These are phyloP conservation scores for Rattus norvegicus DNA, from an alignment of 2,113 vertebrate species.

Conservation along the genomic window DNA sequence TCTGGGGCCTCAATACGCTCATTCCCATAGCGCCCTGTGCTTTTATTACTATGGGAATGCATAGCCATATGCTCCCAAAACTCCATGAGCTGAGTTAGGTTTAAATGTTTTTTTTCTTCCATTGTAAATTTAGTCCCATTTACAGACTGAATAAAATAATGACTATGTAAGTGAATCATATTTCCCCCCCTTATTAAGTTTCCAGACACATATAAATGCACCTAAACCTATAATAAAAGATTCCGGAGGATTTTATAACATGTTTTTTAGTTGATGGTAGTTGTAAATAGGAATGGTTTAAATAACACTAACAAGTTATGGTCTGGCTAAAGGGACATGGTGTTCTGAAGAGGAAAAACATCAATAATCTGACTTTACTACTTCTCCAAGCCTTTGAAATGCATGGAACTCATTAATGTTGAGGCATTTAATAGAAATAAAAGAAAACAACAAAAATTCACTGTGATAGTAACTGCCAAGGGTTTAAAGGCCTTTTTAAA, in stretches of 20 bases:
- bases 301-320: conserved; percentile 70
- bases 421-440: conserved; percentile 71
- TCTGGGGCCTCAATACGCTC: neutral
- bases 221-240: conserved; percentile 51
- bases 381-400: conserved; percentile 66
- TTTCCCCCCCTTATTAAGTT: conserved; percentile 7
- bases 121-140: conserved; percentile 5
- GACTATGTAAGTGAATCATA: neutral
- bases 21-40: neutral
- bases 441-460: neutral
- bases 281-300: conserved; percentile 69
- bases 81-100: neutral
- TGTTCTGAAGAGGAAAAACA: conserved; percentile 75
- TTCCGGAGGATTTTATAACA: conserved; percentile 67
- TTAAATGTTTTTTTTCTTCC: neutral
- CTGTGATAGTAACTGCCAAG: conserved; percentile 21
- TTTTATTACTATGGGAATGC: neutral
- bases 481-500: conserved; percentile 49
- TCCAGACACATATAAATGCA: conserved; percentile 61
- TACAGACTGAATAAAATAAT: neutral
- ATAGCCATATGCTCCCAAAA: neutral
- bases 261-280: conserved; percentile 51
- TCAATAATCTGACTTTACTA: conserved; percentile 65
- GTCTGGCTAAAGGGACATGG: conserved; percentile 67
- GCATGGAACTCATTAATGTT: conserved; percentile 59